phyloP scores from a whole-genome alignment of 2,113 vertebrate species.

The Etheostoma cragini region DNA sequence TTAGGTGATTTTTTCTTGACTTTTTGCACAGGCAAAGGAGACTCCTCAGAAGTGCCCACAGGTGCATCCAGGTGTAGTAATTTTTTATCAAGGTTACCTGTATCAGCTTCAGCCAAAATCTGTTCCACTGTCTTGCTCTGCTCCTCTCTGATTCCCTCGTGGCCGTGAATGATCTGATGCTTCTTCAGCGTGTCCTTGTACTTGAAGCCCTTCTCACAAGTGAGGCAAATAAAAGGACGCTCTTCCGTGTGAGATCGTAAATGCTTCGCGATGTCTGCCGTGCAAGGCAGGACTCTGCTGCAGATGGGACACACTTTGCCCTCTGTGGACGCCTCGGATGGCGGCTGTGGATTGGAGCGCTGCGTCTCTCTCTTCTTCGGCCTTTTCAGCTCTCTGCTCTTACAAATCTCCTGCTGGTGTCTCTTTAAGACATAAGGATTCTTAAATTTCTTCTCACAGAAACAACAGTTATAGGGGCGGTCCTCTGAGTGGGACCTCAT shows the following conservation, averaged over 20 bases:
- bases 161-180: conserved; percentile 80
- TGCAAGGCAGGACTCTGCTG: conserved; percentile 71
- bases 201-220: conserved; percentile 81
- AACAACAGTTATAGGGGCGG: conserved; percentile 71
- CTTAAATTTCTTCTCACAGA: conserved; percentile 80
- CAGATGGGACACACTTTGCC: conserved; percentile 79
- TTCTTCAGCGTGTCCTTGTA: conserved; percentile 82
- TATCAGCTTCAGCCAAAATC: conserved; percentile 71
- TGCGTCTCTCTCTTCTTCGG: conserved; percentile 33
- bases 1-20: conserved; percentile 51
- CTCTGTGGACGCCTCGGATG: conserved; percentile 18
- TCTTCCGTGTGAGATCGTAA: conserved; percentile 77
- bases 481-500: conserved; percentile 81
- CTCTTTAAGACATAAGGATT: conserved; percentile 76
- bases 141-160: conserved; percentile 77
- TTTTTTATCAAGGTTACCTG: background rate
- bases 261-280: conserved; percentile 76
- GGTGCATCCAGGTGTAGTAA: background rate
- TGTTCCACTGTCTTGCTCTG: conserved; percentile 69
- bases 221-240: conserved; percentile 75
- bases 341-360: background rate
- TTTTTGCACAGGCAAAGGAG: background rate
- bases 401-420: conserved; percentile 79
- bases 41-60: background rate
- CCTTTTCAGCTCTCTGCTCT: conserved; percentile 67